These are phyloP conservation scores for Nasalis larvatus DNA, from an alignment of 2,113 vertebrate genomes.

Conservation along the genomic window DNA sequence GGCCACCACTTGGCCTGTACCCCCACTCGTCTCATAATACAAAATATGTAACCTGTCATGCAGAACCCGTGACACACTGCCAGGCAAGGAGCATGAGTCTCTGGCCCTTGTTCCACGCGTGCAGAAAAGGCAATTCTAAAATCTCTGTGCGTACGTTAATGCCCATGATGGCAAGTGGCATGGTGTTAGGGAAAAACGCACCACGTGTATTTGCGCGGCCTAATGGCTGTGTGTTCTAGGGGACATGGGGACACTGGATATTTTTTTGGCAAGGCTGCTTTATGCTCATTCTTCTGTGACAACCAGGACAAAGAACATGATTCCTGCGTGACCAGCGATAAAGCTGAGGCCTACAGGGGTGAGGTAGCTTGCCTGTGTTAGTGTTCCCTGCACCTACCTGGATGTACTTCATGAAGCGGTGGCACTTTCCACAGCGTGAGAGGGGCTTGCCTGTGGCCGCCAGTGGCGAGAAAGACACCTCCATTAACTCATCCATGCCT, in stretches of 20 bases:
- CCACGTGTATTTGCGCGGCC: background rate
- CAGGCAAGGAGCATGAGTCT: background rate
- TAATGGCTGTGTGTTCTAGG: background rate
- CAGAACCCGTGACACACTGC: background rate
- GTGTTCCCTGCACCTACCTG: constrained; percentile 86
- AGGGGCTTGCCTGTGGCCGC: constrained; percentile 95
- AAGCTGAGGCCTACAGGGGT: background rate
- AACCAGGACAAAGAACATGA: background rate
- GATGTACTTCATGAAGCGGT: constrained; percentile 99
- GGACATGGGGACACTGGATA: background rate
- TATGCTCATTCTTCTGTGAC: background rate
- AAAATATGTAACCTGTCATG: background rate
- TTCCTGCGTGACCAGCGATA: background rate
- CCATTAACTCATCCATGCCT: constrained; percentile 99
- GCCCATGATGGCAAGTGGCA: background rate
- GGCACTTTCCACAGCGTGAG: constrained; percentile 98
- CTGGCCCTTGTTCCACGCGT: accelerated
- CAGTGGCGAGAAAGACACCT: constrained; percentile 97
- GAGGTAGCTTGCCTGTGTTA: background rate
- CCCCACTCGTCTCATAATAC: background rate
- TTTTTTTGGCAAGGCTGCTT: background rate
- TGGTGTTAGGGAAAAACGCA: background rate
- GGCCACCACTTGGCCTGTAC: background rate
- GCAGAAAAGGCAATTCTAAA: background rate
- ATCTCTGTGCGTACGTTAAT: background rate